These are phyloP conservation scores for Thripadectes ignobilis DNA, from an alignment of 2,797 vertebrate species.

Conservation along the genomic window DNA sequence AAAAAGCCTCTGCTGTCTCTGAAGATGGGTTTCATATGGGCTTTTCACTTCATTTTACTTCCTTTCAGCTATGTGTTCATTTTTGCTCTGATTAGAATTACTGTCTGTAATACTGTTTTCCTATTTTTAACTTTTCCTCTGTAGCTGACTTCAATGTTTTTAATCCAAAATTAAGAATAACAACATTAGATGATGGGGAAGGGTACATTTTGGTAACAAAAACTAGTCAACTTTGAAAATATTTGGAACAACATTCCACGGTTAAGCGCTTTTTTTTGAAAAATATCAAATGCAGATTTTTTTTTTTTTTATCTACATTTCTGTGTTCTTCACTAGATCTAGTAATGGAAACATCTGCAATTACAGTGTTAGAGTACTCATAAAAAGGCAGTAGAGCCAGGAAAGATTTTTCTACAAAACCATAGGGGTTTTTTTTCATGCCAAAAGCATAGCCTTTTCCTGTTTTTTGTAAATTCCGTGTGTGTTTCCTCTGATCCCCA, in stretches of 20 bases:
- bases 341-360: background rate
- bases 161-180: background rate
- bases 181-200: background rate
- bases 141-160: background rate
- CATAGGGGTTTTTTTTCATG: background rate
- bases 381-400: background rate
- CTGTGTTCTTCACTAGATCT: background rate
- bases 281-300: background rate
- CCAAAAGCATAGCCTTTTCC: background rate
- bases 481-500: background rate
- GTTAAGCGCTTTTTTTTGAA: background rate
- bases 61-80: background rate
- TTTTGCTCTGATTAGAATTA: background rate
- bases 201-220: background rate
- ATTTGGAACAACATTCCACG: background rate
- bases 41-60: background rate
- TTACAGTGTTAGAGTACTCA: background rate
- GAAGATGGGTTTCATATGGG: background rate
- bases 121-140: background rate
- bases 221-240: background rate
- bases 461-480: background rate
- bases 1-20: background rate
- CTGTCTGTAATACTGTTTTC: background rate
- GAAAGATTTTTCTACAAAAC: background rate
- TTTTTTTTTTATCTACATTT: background rate